Conservation (phyloP, 1,140 invertebrate species). For the Plodia interpunctella region DNA sequence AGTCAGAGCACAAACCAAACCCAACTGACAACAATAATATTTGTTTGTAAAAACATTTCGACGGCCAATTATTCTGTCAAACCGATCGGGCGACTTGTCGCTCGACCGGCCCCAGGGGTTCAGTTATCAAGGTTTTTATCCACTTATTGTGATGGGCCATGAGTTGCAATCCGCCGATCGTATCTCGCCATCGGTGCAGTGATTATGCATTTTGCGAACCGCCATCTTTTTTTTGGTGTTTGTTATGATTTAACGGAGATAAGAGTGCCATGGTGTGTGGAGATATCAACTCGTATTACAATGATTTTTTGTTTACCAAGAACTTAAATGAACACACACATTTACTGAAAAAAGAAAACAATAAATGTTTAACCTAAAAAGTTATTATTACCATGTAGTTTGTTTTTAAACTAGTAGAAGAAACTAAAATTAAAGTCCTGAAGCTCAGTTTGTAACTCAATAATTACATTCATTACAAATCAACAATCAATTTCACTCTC, state of each 20-base stretch:
- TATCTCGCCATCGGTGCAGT: conserved; percentile 42
- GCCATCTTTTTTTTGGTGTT: conserved; percentile 1
- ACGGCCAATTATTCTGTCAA: conserved; percentile 53
- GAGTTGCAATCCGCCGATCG: conserved; percentile 54
- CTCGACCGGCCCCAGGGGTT: conserved; percentile 4
- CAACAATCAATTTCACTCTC: background rate
- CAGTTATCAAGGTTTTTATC: conserved; percentile 23
- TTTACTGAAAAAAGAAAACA: too few relatives aligned
- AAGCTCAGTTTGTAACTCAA: too few relatives aligned
- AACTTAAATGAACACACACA: too few relatives aligned
- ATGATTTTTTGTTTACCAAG: background rate
- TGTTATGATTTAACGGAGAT: conserved; percentile 3
- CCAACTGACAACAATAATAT: background rate
- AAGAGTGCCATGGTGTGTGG: conserved; percentile 3
- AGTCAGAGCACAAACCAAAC: background rate
- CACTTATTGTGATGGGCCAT: conserved; percentile 38
- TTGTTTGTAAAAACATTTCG: conserved; percentile 23
- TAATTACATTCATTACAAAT: too few relatives aligned
- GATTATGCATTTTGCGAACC: conserved; percentile 53
- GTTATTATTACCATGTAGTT: too few relatives aligned
- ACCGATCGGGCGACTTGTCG: conserved; percentile 1
- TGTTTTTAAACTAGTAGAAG: too few relatives aligned
- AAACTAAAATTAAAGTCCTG: too few relatives aligned
- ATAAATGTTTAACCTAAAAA: too few relatives aligned
- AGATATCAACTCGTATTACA: background rate